Evolutionary conservation across 2,113 vertebrate genomes (phyloP).

Genomic region (Hippocampus comes): DNA sequence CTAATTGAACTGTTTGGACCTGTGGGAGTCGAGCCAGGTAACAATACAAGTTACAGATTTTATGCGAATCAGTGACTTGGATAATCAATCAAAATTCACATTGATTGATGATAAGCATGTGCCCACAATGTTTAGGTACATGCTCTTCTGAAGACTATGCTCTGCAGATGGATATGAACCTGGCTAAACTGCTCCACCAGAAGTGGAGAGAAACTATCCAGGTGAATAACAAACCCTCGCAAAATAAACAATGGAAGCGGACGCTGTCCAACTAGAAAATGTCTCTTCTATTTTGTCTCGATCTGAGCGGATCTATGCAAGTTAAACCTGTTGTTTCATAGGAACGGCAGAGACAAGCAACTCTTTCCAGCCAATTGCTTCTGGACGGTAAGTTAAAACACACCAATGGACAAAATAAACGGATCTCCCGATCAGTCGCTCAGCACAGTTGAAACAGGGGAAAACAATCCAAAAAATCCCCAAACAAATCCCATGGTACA

Average conservation of each 20-base stretch:
- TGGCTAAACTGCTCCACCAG: constrained; percentile 91
- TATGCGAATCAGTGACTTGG: not conserved
- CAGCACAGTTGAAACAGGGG: not conserved
- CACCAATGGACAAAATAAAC: not conserved
- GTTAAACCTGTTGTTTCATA: constrained; percentile 53
- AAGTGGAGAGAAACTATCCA: constrained; percentile 95
- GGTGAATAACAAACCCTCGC: constrained; percentile 66
- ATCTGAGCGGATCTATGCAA: not conserved
- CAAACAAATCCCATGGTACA: not conserved
- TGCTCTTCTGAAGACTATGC: constrained; percentile 85
- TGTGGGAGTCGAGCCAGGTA: constrained; percentile 92
- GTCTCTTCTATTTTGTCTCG: not conserved
- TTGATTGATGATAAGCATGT: not conserved
- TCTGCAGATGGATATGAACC: constrained; percentile 89
- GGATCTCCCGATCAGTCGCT: not conserved
- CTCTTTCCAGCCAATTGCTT: constrained; percentile 75
- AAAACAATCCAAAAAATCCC: too few relatives aligned
- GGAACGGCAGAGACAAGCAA: constrained; percentile 83
- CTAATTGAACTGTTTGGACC: constrained; percentile 93
- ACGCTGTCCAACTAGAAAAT: not conserved
- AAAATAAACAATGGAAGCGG: not conserved
- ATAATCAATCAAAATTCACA: not conserved
- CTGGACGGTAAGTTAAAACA: constrained; percentile 74
- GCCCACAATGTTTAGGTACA: constrained; percentile 66
- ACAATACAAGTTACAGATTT: constrained; percentile 11